phyloP scores from a whole-genome alignment of 1,140 invertebrate species.

The Tetramorium alpestre region DNA sequence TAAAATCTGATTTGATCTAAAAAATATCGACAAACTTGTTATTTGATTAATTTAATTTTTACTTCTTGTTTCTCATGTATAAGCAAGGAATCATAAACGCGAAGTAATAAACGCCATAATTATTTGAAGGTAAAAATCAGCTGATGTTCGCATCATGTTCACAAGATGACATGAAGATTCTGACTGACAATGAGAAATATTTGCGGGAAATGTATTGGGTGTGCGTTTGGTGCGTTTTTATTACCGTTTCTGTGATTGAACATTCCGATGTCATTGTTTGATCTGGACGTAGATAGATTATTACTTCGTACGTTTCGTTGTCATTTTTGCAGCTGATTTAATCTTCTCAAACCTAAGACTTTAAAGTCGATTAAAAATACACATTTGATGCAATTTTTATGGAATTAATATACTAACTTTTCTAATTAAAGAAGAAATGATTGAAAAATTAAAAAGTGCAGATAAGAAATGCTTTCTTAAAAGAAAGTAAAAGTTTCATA shows the following conservation, averaged over 20 bases:
- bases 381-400: background rate
- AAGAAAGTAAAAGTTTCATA: background rate
- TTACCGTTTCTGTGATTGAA: constrained; percentile 59
- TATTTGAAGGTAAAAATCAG: background rate
- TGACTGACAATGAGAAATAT: background rate
- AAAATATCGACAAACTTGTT: background rate
- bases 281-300: constrained; percentile 33
- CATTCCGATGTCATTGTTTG: constrained; percentile 35
- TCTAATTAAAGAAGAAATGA: background rate
- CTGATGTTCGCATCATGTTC: background rate
- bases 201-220: background rate
- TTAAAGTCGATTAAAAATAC: background rate
- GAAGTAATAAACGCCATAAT: constrained; percentile 16
- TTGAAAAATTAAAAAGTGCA: no score
- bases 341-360: background rate
- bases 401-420: background rate
- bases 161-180: background rate
- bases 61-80: background rate
- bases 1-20: background rate
- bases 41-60: constrained; percentile 19
- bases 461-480: background rate
- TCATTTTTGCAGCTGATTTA: background rate
- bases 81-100: background rate
- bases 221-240: constrained; percentile 36
- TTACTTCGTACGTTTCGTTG: constrained; percentile 43